Base-by-base conservation (phyloP, 2,797 vertebrate genomes). In the Carduelis carduelis region DNA sequence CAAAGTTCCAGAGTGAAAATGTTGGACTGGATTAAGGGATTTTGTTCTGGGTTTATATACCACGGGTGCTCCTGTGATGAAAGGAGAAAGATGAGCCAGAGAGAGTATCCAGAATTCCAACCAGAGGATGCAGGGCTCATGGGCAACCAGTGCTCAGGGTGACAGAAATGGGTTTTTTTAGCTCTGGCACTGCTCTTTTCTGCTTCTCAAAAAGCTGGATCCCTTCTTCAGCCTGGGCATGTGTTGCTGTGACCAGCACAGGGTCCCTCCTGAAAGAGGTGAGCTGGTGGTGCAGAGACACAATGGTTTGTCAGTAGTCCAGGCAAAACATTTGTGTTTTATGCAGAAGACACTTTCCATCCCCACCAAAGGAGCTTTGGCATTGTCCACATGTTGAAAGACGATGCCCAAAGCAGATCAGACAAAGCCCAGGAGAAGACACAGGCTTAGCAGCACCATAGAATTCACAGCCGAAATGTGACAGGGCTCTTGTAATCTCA, bases 271-370 rank as follows among this genome's bases (percentile, higher is more conserved):
- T 47, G 35, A 39, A 20, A 35, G 17, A 3, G 9, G 9, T 9
- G 34, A 70, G 21, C 18, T 68, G 52, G 6, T 53, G 46, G 4
- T 35, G n/a, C 20, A 77, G 23, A 34, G 18, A 5, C 17, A 30
- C 28, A 22, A 32, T 2, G 3, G 9, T 18, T 52, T 64, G 32
- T 10, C 2, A 2, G 8, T 2, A 30, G 15, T 17, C 41, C 1
- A 2, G 27, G 32, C 0, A 4, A 79, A 83, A 63, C 14, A 5
- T 5, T 76, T 53, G 35, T 69, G 22, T 4, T 72, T 71, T 24
- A 13, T 32, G 35, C 11, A 64, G 11, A 2, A 57, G 28, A 17
- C 16, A 7, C 9, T 84, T 87, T 47, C 26, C 6, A 50, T 12
- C 11, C 26, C 41, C n/a, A 60, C 28, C 16, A 34, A 69, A 66